These are phyloP conservation scores for Eptesicus fuscus DNA, from an alignment of 2,113 vertebrate genomes.

Conservation along the genomic window DNA sequence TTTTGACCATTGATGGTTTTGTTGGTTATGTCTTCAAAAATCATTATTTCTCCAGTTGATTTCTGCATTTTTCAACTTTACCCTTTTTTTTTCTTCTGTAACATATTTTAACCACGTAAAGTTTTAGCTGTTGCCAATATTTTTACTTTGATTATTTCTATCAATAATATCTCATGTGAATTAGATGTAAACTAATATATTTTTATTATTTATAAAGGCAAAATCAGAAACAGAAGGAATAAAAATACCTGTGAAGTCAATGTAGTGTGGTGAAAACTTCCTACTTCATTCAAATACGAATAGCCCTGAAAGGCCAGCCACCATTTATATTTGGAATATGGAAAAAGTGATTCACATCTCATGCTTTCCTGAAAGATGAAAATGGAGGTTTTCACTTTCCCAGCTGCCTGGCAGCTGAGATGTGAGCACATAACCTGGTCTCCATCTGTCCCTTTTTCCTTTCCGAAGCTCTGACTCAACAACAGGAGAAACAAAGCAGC, in stretches of 20 bases:
- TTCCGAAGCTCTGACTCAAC: background rate
- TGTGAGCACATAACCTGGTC: background rate
- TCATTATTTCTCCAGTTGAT: background rate
- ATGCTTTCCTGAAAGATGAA: background rate
- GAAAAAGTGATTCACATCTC: background rate
- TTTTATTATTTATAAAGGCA: slow-evolving; percentile 17
- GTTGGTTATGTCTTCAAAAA: background rate
- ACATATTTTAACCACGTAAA: background rate
- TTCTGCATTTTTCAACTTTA: background rate
- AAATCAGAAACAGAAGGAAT: background rate
- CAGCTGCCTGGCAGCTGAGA: background rate
- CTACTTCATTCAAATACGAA: background rate
- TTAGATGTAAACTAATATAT: background rate
- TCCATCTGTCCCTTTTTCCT: background rate
- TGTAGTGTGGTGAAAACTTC: background rate
- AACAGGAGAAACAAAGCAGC: background rate
- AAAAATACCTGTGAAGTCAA: background rate
- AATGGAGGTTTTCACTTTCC: background rate
- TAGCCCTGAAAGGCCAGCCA: background rate
- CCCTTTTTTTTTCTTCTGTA: background rate
- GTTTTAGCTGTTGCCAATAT: background rate
- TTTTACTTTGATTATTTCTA: background rate
- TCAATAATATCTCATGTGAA: background rate
- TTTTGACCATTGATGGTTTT: background rate
- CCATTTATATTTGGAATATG: background rate